Conservation (phyloP, 23 tunicate species). For the Styela clava region DNA sequence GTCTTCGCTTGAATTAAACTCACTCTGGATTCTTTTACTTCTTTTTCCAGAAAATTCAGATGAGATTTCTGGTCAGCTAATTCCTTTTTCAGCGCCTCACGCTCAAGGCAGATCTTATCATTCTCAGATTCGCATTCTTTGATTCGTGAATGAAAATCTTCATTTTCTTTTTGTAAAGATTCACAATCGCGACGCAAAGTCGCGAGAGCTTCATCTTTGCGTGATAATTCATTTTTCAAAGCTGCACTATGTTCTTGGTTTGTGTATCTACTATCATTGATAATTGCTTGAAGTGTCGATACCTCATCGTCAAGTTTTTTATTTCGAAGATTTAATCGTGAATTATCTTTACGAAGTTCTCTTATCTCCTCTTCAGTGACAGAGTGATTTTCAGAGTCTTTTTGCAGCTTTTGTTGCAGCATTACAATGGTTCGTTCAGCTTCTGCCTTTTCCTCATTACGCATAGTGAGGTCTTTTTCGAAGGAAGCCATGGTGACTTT, state of each 20-base stretch:
- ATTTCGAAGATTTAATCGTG: background rate
- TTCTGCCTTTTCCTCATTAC: conserved; percentile 10
- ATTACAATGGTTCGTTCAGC: conserved; percentile 33
- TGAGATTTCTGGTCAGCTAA: conserved; percentile 7
- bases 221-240: conserved; percentile 20
- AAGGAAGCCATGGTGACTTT: conserved; percentile 35
- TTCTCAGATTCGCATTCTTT: background rate
- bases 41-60: conserved; percentile 7
- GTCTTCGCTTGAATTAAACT: conserved; percentile 15
- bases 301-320: conserved; percentile 15
- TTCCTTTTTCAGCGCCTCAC: conserved; percentile 7
- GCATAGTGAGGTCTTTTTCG: conserved; percentile 31
- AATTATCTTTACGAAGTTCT: conserved; percentile 60
- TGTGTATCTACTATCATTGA: conserved; percentile 10
- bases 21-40: conserved; percentile 21
- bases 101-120: conserved; percentile 1
- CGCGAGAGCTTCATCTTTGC: conserved; percentile 4
- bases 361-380: conserved; percentile 66
- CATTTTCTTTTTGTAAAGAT: background rate
- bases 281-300: conserved; percentile 7
- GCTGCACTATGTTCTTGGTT: conserved; percentile 19
- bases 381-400: conserved; percentile 47
- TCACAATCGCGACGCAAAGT: background rate
- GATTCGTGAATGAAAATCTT: background rate
- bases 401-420: conserved; percentile 42